phyloP scores from a whole-genome alignment of 2,113 vertebrate genomes.

The Channa argus region DNA sequence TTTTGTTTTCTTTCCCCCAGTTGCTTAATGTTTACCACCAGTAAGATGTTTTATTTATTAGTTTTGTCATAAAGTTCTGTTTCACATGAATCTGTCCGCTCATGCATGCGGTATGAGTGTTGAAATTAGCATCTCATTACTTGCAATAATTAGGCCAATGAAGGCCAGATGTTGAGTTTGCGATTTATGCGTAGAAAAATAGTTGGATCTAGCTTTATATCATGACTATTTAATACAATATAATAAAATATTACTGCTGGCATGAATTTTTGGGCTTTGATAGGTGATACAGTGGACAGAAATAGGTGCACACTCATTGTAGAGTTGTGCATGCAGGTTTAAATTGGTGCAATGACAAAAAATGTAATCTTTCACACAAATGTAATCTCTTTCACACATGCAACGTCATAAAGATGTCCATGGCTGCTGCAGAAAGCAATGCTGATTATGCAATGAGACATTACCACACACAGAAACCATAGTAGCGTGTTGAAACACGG shows the following conservation, averaged over 20 bases:
- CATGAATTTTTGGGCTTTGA: constrained; percentile 52
- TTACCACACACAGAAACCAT: constrained; percentile 2
- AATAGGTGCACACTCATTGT: constrained; percentile 37
- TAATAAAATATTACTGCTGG: constrained; percentile 69
- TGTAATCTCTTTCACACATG: neutral
- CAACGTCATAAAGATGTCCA: constrained; percentile 36
- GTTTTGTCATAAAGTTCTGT: constrained; percentile 86
- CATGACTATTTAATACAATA: constrained; percentile 77
- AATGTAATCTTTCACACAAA: no score
- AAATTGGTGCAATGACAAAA: constrained; percentile 38
- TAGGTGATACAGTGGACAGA: constrained; percentile 39
- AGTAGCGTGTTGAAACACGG: neutral
- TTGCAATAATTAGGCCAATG: constrained; percentile 92
- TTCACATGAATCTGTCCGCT: constrained; percentile 85
- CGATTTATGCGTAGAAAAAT: constrained; percentile 80
- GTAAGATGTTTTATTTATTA: constrained; percentile 89
- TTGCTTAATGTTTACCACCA: constrained; percentile 84
- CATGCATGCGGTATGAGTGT: constrained; percentile 90
- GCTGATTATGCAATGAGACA: constrained; percentile 36
- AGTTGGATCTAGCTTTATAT: constrained; percentile 78
- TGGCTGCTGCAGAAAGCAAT: constrained; percentile 29
- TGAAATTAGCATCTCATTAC: constrained; percentile 96
- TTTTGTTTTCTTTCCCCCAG: constrained; percentile 68
- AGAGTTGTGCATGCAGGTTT: constrained; percentile 35
- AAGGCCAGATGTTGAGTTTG: constrained; percentile 90